Base-by-base conservation (phyloP, 2,888 invertebrate species). In the Drosophila koepferae region DNA sequence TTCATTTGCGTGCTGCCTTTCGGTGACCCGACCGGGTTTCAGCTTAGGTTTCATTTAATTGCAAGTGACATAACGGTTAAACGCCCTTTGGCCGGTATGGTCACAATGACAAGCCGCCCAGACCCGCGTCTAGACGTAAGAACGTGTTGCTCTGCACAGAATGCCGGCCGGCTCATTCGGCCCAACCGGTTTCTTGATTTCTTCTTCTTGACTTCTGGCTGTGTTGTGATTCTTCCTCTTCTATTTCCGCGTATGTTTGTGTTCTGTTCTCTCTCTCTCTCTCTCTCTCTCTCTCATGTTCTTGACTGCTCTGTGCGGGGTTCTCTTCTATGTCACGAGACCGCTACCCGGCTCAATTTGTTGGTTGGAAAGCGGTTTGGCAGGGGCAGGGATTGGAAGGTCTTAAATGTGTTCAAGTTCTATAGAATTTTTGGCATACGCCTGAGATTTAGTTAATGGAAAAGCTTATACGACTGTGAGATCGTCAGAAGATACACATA, bases 161-260 rank as follows among this genome's bases (percentile, higher is more conserved):
- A 83, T 58, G 89, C 89, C 89, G 86, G 86, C 86, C 86, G 86
- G 86, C 85, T 76, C 65, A 74, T 80, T 80, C 59, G 48, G 64
- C 61, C 63, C 74, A 86, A 86, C 85, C 81, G 87, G 85, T 86
- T 85, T 87, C 63, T 67, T 2, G 48, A 72, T 74, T 69, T 28
- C 28, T 28, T 28, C 28, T 28, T 28, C 28, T 28, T 28, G 28
- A 28, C 78, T 61, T 51, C 63, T 67, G 61, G 41, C 28, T 55
- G 7, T 82, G 74, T 74, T 78, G 43, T 74, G 64, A 48, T 64
- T 78, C 69, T 78, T 67, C 72, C 36, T 64, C 59, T 51, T 62
- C 60, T 46, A 56, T 66, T 43, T 64, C 46, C 41, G 34, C 34
- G 23, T 54, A 41, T 60, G 40, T 41, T 43, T 54, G 43, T 55